Percentiles rank a stretch among this genome's conserved stretches.
Conservation (phyloP, 2,797 vertebrate genomes). For the Nannoperca obscura region DNA sequence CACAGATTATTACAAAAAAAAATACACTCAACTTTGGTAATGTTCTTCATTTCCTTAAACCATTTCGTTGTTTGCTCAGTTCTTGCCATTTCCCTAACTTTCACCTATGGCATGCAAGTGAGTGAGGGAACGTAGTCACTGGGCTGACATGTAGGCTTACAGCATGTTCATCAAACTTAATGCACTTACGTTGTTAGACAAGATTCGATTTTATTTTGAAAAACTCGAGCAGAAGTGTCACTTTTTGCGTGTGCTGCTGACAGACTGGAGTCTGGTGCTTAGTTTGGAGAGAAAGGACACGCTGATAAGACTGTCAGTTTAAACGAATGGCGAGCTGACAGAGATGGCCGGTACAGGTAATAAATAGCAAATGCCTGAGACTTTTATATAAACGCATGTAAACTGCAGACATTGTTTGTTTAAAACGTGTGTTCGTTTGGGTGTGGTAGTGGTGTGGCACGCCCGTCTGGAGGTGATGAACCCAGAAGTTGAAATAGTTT, state of each 20-base stretch:
- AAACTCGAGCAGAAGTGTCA: background rate
- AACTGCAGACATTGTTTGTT: slow-evolving; percentile 2
- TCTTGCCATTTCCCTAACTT: background rate
- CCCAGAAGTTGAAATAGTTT: background rate
- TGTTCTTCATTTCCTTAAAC: background rate
- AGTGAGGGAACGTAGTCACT: background rate
- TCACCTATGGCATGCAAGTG: background rate
- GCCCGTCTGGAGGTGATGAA: background rate
- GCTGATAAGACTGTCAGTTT: background rate
- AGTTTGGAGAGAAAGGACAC: background rate
- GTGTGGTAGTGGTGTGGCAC: slow-evolving; percentile 28
- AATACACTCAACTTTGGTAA: background rate
- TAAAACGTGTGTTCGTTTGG: slow-evolving; percentile 8
- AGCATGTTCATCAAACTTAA: background rate
- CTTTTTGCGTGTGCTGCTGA: background rate
- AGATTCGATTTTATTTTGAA: slow-evolving; percentile 66
- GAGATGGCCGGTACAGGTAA: slow-evolving; percentile 72
- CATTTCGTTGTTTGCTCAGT: background rate
- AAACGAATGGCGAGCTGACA: slow-evolving; percentile 49
- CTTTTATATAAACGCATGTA: background rate
- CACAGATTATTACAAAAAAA: background rate
- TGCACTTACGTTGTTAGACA: too few relatives aligned
- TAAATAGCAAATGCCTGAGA: rapidly evolving
- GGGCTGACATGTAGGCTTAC: background rate
- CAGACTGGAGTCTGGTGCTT: background rate